Evolutionary conservation across 2,113 vertebrate species (phyloP), one percentile per base, ranked within the genome.

Genomic region (Protomyctophum bolini): DNA sequence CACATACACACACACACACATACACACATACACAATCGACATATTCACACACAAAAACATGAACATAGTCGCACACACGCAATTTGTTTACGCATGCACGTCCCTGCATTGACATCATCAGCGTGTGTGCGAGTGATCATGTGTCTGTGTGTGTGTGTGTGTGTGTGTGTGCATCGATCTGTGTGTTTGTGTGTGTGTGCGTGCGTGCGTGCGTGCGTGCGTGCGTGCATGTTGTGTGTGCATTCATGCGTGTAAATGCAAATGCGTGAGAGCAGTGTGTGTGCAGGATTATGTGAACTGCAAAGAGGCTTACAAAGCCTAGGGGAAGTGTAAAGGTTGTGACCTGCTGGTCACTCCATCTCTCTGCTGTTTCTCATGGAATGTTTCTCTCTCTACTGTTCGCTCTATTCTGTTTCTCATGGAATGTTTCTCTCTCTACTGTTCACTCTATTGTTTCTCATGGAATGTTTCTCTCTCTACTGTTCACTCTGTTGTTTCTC

Each of bases 221-320:
- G 4, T 41, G 33, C 33, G 33, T 41, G 33, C n/a, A n/a, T n/a
- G n/a, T n/a, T n/a, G n/a, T n/a, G 63, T 14, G 51, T 6, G 4
- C 10, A 8, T 7, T n/a, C 33, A 41, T 41, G 33, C 33, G 33
- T 41, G 33, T 41, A 41, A 41, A 41, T 41, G 33, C 33, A 41
- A 41, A 41, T 41, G 33, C 33, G 33, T 41, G 33, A 41, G 33
- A 41, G 33, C 33, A 41, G 14, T 15, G 33, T 74, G 63, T 67
- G 50, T 76, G 62, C 52, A 10, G 81, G 80, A 84, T 88, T 83
- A 84, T 68, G 70, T 75, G 48, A 29, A 29, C 76, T 72, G 71
- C 62, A 75, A 86, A 87, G 79, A 77, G 60, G 86, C 77, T 89
- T 87, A 86, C 28, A 63, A 73, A 68, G 70, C 73, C 70, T 48